Conservation (phyloP, 2,113 vertebrate species). For the Philantomba maxwellii region DNA sequence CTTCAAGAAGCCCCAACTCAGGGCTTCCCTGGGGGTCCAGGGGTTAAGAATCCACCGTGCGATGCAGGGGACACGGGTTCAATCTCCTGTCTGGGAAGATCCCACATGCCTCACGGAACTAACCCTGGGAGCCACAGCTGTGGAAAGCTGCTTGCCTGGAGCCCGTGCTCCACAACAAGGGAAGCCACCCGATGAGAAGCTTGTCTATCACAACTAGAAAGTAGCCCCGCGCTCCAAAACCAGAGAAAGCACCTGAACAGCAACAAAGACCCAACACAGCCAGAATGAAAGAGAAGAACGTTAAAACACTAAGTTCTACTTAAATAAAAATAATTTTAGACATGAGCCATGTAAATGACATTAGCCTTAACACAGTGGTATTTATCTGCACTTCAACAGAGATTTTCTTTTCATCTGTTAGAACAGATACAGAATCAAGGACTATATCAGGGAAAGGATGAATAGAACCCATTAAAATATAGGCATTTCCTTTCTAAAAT, state of each 20-base stretch:
- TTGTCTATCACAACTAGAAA: neutral
- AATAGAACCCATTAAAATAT: neutral
- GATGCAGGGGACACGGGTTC: neutral
- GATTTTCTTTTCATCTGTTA: neutral
- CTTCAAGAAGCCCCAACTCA: neutral
- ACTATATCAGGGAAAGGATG: neutral
- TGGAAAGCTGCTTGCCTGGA: neutral
- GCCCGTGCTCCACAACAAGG: neutral
- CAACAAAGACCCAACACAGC: neutral
- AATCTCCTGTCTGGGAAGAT: neutral
- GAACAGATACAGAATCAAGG: neutral
- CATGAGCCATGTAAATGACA: neutral
- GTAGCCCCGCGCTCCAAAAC: accelerated
- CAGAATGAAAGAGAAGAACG: neutral
- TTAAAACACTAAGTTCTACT: neutral
- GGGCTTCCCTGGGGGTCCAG: neutral
- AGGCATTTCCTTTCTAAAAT: neutral
- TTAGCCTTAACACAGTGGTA: neutral
- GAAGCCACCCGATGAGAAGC: neutral
- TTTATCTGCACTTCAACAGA: neutral
- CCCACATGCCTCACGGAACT: neutral
- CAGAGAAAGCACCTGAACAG: neutral
- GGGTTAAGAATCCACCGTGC: neutral
- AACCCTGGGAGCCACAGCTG: neutral
- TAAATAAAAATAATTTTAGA: neutral